Conservation (phyloP, 1,140 invertebrate species). For the Solenopsis invicta region DNA sequence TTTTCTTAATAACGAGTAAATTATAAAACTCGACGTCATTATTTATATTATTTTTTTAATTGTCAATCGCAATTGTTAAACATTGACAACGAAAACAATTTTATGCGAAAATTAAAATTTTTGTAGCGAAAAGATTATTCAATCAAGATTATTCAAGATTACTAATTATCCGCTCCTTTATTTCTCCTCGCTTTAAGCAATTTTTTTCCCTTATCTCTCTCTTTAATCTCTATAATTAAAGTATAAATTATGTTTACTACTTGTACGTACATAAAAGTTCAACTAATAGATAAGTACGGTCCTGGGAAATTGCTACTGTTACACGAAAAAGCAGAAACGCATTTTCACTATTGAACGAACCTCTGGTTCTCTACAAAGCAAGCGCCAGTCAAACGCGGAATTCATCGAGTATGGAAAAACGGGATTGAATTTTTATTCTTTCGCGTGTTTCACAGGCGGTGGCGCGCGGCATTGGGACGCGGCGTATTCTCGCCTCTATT, state of each 20-base stretch:
- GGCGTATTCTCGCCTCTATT: constrained; percentile 48
- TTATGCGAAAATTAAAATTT: background rate
- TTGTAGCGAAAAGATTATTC: background rate
- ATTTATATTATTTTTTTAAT: background rate
- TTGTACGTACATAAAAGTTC: background rate
- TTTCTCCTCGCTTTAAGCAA: background rate
- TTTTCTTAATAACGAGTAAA: background rate
- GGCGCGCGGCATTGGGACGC: constrained; percentile 13
- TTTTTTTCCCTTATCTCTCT: background rate
- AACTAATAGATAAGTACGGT: background rate
- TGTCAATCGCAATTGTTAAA: background rate
- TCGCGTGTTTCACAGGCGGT: constrained; percentile 46
- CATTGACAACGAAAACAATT: background rate
- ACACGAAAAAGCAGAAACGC: background rate
- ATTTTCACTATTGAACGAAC: background rate
- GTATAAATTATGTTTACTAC: background rate
- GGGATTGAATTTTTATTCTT: constrained; percentile 54
- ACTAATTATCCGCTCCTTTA: background rate
- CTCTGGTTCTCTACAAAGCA: constrained; percentile 6
- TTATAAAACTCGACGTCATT: background rate
- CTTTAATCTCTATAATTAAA: background rate
- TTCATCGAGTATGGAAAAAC: constrained; percentile 44
- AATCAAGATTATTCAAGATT: constrained; percentile 3
- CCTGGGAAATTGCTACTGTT: constrained; percentile 7
- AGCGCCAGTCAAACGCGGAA: constrained; percentile 16